Evolutionary conservation across 2,113 vertebrate species (phyloP).

Genomic region (Anas platyrhynchos): DNA sequence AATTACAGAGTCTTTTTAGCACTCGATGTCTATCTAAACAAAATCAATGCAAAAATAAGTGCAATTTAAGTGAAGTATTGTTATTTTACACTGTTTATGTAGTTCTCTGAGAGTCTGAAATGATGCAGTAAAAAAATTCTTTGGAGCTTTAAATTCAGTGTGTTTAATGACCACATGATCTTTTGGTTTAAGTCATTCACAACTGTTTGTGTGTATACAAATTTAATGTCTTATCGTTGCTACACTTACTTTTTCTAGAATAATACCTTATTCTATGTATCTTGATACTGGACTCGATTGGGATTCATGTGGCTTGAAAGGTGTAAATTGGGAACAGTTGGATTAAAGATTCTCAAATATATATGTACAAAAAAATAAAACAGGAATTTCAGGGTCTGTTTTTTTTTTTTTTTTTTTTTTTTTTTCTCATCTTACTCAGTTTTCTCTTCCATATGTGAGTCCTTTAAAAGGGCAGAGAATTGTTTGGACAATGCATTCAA

Average conservation of each 20-base stretch:
- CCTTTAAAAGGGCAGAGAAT: background rate
- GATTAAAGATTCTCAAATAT: background rate
- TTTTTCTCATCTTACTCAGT: background rate
- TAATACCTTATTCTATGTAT: background rate
- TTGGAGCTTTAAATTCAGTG: background rate
- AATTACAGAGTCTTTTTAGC: conserved; percentile 31
- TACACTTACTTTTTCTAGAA: background rate
- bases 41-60: conserved; percentile 2
- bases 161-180: background rate
- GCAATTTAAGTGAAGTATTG: conserved; percentile 19
- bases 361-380: background rate
- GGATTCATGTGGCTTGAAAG: background rate
- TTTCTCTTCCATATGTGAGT: background rate
- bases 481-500: background rate
- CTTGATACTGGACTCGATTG: background rate
- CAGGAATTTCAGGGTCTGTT: background rate
- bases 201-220: background rate
- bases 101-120: background rate
- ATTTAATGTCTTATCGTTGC: background rate
- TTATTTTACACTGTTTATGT: background rate
- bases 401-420: background rate
- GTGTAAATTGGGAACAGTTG: background rate
- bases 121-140: background rate
- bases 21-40: background rate
- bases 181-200: background rate